These are phyloP conservation scores for Odiellus spinosus DNA, from an alignment of 2,888 invertebrate genomes.

Conservation along the genomic window DNA sequence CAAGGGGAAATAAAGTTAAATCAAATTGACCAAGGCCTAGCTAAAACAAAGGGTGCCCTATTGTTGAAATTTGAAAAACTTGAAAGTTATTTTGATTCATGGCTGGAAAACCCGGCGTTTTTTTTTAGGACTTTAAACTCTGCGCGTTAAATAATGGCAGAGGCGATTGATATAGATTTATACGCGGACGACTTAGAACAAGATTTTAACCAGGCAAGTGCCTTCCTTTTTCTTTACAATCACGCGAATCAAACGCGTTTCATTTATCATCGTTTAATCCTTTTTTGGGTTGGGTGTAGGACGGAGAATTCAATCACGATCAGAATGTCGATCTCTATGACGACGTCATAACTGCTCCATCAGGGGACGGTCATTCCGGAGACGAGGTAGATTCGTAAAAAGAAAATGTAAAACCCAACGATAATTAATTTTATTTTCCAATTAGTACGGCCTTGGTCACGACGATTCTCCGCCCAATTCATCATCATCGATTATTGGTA, in stretches of 20 bases:
- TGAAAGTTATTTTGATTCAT: no score
- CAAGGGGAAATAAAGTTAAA: no score
- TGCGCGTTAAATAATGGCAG: not conserved
- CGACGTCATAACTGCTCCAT: conserved; percentile 75
- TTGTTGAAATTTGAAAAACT: no score
- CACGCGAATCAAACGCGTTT: not conserved
- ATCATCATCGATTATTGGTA: not conserved
- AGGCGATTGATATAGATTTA: conserved; percentile 82
- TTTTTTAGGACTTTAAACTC: no score
- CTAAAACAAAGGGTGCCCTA: no score
- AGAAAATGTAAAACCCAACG: conserved; percentile 2
- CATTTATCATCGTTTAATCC: conserved; percentile 2
- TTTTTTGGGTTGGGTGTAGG: conserved; percentile 24
- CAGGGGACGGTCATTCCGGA: conserved; percentile 25
- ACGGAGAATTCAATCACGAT: conserved; percentile 47
- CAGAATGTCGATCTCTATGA: conserved; percentile 79
- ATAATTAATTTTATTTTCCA: not conserved
- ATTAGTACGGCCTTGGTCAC: conserved; percentile 1
- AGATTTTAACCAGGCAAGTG: conserved; percentile 63
- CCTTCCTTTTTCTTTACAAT: not conserved
- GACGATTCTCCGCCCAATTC: conserved; percentile 2
- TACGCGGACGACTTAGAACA: conserved; percentile 93
- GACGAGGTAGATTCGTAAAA: conserved; percentile 9
- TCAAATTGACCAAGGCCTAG: no score
- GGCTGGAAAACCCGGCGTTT: no score